Conservation (phyloP, 2,797 vertebrate species). For the Cyprinodon diabolis region DNA sequence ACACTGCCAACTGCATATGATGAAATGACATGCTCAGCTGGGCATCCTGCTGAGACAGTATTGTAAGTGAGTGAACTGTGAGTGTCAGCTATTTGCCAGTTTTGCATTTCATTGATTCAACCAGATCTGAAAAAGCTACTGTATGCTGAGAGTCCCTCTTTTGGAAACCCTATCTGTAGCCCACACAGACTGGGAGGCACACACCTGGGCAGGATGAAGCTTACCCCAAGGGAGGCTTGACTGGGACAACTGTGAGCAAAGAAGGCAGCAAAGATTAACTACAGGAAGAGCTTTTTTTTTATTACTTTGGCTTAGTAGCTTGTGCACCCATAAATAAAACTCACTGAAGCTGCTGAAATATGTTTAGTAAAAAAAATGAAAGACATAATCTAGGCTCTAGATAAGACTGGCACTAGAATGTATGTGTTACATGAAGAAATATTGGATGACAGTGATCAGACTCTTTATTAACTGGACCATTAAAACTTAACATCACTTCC, state of each 20-base stretch:
- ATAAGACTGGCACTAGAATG: not conserved
- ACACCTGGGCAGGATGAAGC: slow-evolving; percentile 63
- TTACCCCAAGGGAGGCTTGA: slow-evolving; percentile 52
- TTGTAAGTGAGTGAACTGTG: slow-evolving; percentile 52
- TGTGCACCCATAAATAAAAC: not conserved
- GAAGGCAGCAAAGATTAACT: slow-evolving; percentile 34
- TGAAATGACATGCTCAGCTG: slow-evolving; percentile 21
- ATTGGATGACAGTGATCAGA: not conserved
- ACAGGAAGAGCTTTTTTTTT: slow-evolving; percentile 17
- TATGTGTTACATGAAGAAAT: not conserved
- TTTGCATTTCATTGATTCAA: slow-evolving; percentile 59
- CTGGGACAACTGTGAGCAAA: slow-evolving; percentile 37
- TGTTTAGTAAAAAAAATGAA: not conserved
- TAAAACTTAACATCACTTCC: too few relatives aligned
- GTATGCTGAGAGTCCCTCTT: slow-evolving; percentile 45
- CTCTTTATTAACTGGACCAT: too few relatives aligned
- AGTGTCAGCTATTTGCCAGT: slow-evolving; percentile 53
- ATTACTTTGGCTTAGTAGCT: slow-evolving; percentile 1
- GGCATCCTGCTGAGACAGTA: slow-evolving; percentile 26
- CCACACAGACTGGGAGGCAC: slow-evolving; percentile 35
- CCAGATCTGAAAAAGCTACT: slow-evolving; percentile 62
- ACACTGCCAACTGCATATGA: not conserved
- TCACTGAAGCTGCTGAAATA: not conserved
- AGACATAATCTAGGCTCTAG: not conserved
- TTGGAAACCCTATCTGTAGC: slow-evolving; percentile 59